These are phyloP conservation scores for Pterocles orientalis DNA, from an alignment of 2,113 vertebrate species.

Conservation along the genomic window DNA sequence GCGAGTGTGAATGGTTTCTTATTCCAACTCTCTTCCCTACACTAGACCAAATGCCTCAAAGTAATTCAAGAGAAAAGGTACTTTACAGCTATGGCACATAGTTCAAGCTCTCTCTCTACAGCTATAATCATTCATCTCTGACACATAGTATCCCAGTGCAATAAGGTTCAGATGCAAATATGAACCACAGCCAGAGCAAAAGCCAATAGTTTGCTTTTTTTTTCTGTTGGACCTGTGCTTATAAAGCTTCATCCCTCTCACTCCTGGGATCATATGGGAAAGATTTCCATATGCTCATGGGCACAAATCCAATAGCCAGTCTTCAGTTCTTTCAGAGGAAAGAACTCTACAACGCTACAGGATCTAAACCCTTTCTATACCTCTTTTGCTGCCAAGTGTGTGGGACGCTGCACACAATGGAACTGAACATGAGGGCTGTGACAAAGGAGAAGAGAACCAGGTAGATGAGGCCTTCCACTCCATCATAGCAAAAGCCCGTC, in stretches of 20 bases:
- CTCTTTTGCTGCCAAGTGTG: constrained; percentile 95
- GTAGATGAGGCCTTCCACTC: constrained; percentile 97
- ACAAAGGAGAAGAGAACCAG: constrained; percentile 95
- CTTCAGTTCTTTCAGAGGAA: neutral
- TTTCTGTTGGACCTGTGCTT: neutral
- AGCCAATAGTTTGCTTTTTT: neutral
- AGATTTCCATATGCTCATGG: constrained; percentile 44
- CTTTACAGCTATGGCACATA: constrained; percentile 2
- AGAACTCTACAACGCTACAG: neutral
- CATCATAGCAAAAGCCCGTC: constrained; percentile 94
- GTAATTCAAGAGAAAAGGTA: neutral
- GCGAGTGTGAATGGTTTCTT: neutral
- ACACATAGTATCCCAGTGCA: neutral
- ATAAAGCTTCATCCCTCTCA: neutral
- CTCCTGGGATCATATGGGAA: constrained; percentile 16
- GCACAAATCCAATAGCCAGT: constrained; percentile 36
- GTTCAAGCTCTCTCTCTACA: neutral
- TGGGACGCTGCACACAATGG: constrained; percentile 92
- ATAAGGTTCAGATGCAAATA: constrained; percentile 14
- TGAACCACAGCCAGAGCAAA: constrained; percentile 13
- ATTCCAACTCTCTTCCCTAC: neutral
- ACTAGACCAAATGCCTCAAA: neutral
- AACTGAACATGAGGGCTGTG: constrained; percentile 98
- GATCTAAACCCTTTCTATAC: constrained; percentile 69
- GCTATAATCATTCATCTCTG: constrained; percentile 21